These are phyloP conservation scores for Ormyrus thymus DNA, from an alignment of 2,888 invertebrate genomes.

Conservation along the genomic window DNA sequence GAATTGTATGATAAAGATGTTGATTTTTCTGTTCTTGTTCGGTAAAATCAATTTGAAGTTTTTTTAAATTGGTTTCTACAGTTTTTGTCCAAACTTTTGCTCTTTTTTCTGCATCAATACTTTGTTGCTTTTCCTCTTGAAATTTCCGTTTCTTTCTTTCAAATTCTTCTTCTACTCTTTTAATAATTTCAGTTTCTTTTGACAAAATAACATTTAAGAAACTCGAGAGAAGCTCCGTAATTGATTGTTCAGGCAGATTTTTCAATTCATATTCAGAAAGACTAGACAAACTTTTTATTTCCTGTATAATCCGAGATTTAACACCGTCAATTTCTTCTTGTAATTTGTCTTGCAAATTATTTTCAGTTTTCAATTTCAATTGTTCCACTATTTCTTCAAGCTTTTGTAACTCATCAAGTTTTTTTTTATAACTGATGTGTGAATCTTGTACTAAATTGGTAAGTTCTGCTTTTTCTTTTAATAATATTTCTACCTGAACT, in stretches of 20 bases:
- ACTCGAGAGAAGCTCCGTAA: conserved; percentile 24
- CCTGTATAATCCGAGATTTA: conserved; percentile 63
- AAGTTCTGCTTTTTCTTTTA: conserved; percentile 55
- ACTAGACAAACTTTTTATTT: conserved; percentile 63
- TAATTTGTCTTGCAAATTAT: too few species aligned
- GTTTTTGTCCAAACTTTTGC: conserved; percentile 63
- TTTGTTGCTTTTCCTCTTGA: conserved; percentile 3
- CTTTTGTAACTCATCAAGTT: too few species aligned
- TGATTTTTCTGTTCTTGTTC: conserved; percentile 59
- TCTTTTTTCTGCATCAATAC: conserved; percentile 65
- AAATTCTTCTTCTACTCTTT: conserved; percentile 58
- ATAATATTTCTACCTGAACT: conserved; percentile 59
- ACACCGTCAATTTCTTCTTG: conserved; percentile 27
- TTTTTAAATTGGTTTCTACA: conserved; percentile 67
- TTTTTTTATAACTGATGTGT: conserved; percentile 36
- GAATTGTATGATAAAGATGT: conserved; percentile 16
- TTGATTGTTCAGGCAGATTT: conserved; percentile 57
- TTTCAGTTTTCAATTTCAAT: too few species aligned
- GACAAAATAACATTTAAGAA: too few species aligned
- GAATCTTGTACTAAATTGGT: background rate
- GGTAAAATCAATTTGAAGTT: conserved; percentile 62
- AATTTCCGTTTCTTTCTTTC: conserved; percentile 60
- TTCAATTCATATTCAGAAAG: conserved; percentile 21
- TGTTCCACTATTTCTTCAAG: too few species aligned
- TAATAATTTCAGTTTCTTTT: conserved; percentile 55